Conservation (phyloP, 2,113 vertebrate genomes). For the Pantherophis guttatus region DNA sequence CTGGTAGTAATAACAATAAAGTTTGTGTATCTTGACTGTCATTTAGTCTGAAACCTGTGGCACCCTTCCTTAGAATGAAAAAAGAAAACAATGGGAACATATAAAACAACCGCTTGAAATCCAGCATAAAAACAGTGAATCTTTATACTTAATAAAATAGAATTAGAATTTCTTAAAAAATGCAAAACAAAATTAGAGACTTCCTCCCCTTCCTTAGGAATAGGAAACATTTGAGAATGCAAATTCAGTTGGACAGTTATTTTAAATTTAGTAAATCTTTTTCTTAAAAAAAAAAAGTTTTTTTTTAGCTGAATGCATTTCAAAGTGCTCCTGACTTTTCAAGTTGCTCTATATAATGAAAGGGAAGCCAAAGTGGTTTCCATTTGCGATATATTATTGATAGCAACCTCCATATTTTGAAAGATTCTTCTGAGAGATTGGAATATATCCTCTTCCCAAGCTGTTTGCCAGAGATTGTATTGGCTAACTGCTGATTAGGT, state of each 20-base stretch:
- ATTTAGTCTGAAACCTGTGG: conserved; percentile 43
- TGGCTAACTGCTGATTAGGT: background rate
- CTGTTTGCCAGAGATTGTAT: background rate
- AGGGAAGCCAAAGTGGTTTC: background rate
- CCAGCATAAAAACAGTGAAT: background rate
- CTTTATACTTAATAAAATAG: conserved; percentile 34
- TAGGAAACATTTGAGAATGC: background rate
- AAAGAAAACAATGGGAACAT: conserved; percentile 32
- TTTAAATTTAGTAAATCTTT: conserved; percentile 1
- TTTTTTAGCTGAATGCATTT: background rate
- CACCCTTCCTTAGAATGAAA: conserved; percentile 37
- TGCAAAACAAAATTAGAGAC: background rate
- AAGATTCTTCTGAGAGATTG: background rate
- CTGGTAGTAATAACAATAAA: conserved; percentile 51
- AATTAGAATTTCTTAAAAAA: background rate
- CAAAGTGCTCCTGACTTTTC: background rate
- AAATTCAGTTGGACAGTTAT: background rate
- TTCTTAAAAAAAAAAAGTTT: background rate
- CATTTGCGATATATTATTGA: background rate
- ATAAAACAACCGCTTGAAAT: conserved; percentile 48
- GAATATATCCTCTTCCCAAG: background rate
- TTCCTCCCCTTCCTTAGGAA: background rate
- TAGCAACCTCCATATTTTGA: background rate
- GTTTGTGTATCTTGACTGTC: conserved; percentile 58
- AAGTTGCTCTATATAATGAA: background rate